Percentiles rank a stretch among this genome's conserved stretches.
Evolutionary conservation across 2,888 invertebrate genomes (phyloP).

Genomic region (Phyllotreta striolata): DNA sequence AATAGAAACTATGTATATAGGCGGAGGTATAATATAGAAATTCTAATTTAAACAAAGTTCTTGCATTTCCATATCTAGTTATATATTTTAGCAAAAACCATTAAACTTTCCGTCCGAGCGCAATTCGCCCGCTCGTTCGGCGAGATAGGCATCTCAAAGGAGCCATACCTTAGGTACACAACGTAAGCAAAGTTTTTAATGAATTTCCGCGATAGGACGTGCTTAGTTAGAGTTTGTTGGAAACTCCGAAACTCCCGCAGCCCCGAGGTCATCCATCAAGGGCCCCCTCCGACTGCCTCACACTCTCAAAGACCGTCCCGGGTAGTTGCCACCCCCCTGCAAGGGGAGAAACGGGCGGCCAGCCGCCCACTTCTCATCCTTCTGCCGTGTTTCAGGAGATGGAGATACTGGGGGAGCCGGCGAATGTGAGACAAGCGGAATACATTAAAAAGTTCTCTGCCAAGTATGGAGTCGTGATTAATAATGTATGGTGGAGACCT

Average conservation of each 20-base stretch:
- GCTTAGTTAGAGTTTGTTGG: constrained; percentile 44
- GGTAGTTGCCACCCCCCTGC: constrained; percentile 49
- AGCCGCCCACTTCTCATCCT: constrained; percentile 52
- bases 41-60: constrained; percentile 19
- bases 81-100: constrained; percentile 27
- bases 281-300: constrained; percentile 55
- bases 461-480: constrained; percentile 48
- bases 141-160: constrained; percentile 50
- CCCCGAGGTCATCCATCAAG: constrained; percentile 63
- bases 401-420: constrained; percentile 45
- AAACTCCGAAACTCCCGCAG: constrained; percentile 50
- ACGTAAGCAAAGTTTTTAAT: constrained; percentile 52
- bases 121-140: constrained; percentile 1
- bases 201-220: constrained; percentile 47
- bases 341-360: constrained; percentile 47
- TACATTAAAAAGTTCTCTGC: constrained; percentile 49
- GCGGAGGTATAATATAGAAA: background rate
- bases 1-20: background rate
- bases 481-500: constrained; percentile 49
- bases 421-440: constrained; percentile 46
- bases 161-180: constrained; percentile 52
- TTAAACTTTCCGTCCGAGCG: constrained; percentile 24
- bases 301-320: constrained; percentile 52
- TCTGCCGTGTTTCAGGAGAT: constrained; percentile 47
- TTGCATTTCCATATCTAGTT: constrained; percentile 22